Evolutionary conservation across 2,888 invertebrate genomes (phyloP).

Genomic region (Fragum sueziense): DNA sequence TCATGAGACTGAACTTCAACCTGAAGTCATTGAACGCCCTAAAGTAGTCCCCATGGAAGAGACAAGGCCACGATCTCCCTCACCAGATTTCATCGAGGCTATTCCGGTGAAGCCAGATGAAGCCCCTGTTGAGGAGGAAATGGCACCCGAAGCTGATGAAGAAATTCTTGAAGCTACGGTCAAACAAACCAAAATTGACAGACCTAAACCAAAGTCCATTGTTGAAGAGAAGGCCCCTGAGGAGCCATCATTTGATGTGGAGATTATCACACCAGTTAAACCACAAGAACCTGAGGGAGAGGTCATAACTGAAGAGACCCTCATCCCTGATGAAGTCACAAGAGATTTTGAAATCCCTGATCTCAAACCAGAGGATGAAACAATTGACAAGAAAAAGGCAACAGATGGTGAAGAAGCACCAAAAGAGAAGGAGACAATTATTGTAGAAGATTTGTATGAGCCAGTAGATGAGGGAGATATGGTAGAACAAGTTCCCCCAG

Average conservation of each 20-base stretch:
- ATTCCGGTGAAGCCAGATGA: conserved; percentile 51
- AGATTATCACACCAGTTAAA: conserved; percentile 29
- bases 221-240: conserved; percentile 66
- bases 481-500: conserved; percentile 73
- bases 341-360: conserved; percentile 66
- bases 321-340: conserved; percentile 61
- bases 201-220: conserved; percentile 69
- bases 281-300: conserved; percentile 57
- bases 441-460: conserved; percentile 62
- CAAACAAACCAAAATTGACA: conserved; percentile 67
- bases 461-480: conserved; percentile 67
- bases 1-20: conserved; percentile 38
- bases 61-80: conserved; percentile 45
- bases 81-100: conserved; percentile 30
- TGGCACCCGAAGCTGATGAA: conserved; percentile 56
- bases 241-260: conserved; percentile 62
- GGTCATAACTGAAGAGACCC: conserved; percentile 59
- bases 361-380: conserved; percentile 57
- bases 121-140: conserved; percentile 48
- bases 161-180: conserved; percentile 68
- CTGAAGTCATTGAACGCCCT: conserved; percentile 45
- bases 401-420: conserved; percentile 64
- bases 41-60: conserved; percentile 52
- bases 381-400: conserved; percentile 56
- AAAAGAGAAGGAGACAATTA: conserved; percentile 59